phyloP scores from a whole-genome alignment of 2,113 vertebrate genomes.

The Mesitornis unicolor region DNA sequence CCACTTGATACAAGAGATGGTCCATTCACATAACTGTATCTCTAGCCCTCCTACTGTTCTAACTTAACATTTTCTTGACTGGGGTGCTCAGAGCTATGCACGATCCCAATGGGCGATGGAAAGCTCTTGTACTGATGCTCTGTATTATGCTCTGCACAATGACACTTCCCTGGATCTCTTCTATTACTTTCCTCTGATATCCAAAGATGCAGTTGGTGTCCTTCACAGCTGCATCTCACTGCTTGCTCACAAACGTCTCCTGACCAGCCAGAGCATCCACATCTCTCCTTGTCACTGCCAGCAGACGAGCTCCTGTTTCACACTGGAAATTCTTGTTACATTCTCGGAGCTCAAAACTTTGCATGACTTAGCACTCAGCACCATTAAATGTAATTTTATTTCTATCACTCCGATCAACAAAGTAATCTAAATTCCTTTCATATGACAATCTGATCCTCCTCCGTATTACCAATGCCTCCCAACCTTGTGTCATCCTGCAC shows the following conservation, averaged over 20 bases:
- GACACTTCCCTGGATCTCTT: background rate
- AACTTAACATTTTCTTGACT: background rate
- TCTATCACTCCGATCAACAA: background rate
- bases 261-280: background rate
- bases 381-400: background rate
- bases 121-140: background rate
- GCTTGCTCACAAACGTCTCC: background rate
- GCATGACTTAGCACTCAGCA: background rate
- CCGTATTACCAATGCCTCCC: background rate
- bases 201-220: background rate
- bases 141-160: background rate
- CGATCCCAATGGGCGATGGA: background rate
- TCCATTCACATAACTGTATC: background rate
- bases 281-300: background rate
- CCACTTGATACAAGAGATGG: background rate
- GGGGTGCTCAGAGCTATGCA: background rate
- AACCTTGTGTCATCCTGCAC: background rate
- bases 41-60: background rate
- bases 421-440: conserved; percentile 8
- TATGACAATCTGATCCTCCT: background rate
- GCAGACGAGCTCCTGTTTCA: background rate
- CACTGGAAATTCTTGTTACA: background rate
- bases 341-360: background rate
- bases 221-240: background rate
- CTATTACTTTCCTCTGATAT: background rate